These are phyloP conservation scores for Phataginus tetradactyla DNA, from an alignment of 2,797 vertebrate genomes.

Conservation along the genomic window DNA sequence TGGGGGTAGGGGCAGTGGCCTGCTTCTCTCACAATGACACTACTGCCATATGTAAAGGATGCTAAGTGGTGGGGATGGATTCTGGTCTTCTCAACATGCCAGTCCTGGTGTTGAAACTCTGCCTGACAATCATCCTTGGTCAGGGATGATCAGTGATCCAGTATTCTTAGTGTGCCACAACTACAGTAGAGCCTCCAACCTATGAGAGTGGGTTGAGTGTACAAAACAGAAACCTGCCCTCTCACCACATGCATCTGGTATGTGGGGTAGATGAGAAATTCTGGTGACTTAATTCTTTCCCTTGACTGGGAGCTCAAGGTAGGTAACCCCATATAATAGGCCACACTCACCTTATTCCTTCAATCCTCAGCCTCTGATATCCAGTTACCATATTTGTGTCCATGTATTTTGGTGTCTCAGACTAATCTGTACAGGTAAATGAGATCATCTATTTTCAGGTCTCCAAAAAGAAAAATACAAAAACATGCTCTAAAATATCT, in stretches of 20 bases:
- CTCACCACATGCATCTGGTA: neutral
- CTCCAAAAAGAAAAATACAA: neutral
- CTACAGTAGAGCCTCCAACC: neutral
- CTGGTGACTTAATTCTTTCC: neutral
- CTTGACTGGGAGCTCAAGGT: neutral
- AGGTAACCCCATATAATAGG: neutral
- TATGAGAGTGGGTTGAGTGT: neutral
- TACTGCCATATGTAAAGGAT: neutral
- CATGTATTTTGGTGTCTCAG: neutral
- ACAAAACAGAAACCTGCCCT: neutral
- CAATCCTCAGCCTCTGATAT: neutral
- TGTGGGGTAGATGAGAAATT: neutral
- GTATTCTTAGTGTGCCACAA: neutral
- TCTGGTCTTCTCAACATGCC: neutral
- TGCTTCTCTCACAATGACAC: neutral
- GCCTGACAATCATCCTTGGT: neutral
- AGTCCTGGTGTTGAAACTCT: neutral
- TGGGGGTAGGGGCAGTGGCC: neutral
- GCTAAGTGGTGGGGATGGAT: neutral
- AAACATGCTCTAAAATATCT: neutral
- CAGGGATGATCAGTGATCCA: neutral
- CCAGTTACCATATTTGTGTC: neutral
- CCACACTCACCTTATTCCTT: neutral
- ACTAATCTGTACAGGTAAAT: neutral
- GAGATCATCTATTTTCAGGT: neutral